Base-by-base conservation (phyloP, 2,113 vertebrate species). In the Irena cyanogastra region DNA sequence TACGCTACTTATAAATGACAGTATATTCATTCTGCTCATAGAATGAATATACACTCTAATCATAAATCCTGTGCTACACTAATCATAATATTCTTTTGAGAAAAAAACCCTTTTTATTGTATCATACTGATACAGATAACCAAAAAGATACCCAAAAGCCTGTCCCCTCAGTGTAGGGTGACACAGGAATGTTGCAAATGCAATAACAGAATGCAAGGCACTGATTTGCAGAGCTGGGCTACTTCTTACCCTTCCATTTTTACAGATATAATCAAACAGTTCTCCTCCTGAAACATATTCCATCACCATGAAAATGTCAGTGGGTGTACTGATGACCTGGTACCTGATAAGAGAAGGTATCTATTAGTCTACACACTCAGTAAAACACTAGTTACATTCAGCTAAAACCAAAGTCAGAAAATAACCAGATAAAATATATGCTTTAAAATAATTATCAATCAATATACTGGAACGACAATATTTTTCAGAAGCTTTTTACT, bases 271-370 rank as follows among this genome's bases (percentile, higher is more conserved):
- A 98, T 99, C 99, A 92, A 99, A 99, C 57, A 99, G 98, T 97
- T 99, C 99, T 96, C 99, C 99, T 90, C 99, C 99, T 37, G 99
- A 99, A 96, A 99, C 99, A 96, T 99, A 99, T 84, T 99, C 99
- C 99, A 99, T 99, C 93, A 99, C 99, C 99, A 99, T 99, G 97
- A 99, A 99, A 97, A 99, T 99, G 97, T 99, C 99, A 92, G 99
- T 99, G 26, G 99, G 99, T 93, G 99, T 99, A 98, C 99, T 99
- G 96, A 99, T 99, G 96, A 99, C 99, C 96, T 99, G 99, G 98
- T 99, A 99, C 97, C 99, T 99, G 97, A 41, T 89, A 94, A 92
- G 93, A 81, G 60, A 97, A 97, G 41, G n/a, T 59, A 97, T 91
- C 69, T 68, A n/a, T 97, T 96, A 97, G 91, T 81, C 64, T 76